Base-by-base conservation (phyloP, 1,140 invertebrate species). In the Platorchestia sp. region DNA sequence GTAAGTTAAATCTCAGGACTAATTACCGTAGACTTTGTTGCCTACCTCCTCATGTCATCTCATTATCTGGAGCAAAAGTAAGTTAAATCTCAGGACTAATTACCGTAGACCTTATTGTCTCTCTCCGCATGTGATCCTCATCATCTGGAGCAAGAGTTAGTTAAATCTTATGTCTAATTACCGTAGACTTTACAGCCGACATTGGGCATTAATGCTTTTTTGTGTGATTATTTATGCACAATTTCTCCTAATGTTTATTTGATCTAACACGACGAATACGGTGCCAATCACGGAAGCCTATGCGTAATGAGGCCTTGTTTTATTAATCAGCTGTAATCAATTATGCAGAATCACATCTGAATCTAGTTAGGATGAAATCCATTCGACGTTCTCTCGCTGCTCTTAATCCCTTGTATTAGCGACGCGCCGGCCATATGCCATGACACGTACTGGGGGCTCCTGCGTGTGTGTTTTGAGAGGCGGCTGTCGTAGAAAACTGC, bases 281-380 rank as follows among this genome's bases (percentile, higher is more conserved):
- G 59, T 36, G 27, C 59, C 59, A 75, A 75, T 75, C 59, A 75
- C 59, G 14, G 59, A 27, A 75, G 3, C 59, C 36, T 10, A 22
- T 10, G 59, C 59, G 59, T 75, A 75, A 75, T 75, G 59, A 75
- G 59, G 59, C 14, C 59, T 75, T 75, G 59, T 75, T 75, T 75
- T 75, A 75, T 75, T 3, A 75, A 75, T 36, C 59, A 10, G 59
- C 59, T 75, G 59, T 27, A 75, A 75, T 75, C 59, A 75, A 75
- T 75, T 75, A 75, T 75, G 59, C 59, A 75, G 59, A 75, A 75
- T 75, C 59, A 75, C 59, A 75, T 36, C 59, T 75, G 59, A 75
- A 75, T 75, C 59, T 75, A 10, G 59, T 75, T 75, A 75, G 59
- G 1, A 51, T 10, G 59, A 14, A 36, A 75, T 36, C 59, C 27